Conservation (phyloP, 30 jellyfish, hydroid and myxozoan species). For the Pelagia noctiluca region DNA sequence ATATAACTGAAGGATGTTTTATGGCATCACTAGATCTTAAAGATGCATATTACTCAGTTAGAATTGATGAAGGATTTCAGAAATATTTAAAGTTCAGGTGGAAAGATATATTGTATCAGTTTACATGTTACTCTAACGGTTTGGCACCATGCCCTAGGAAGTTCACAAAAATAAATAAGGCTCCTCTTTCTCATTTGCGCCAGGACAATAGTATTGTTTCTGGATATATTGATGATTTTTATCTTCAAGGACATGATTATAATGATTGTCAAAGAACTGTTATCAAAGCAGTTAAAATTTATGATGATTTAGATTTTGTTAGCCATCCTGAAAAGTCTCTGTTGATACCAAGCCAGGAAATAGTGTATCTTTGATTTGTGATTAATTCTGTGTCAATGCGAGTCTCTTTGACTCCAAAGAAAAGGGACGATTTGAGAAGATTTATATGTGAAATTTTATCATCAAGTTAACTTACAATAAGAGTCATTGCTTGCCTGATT, state of each 20-base stretch:
- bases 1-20: no score
- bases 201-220: constrained; percentile 22
- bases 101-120: constrained; percentile 21
- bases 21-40: no score
- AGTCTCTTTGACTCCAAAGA: constrained; percentile 33
- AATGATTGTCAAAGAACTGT: constrained; percentile 24
- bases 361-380: constrained; percentile 47
- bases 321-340: constrained; percentile 50
- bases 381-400: constrained; percentile 31
- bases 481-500: constrained; percentile 45
- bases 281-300: constrained; percentile 3
- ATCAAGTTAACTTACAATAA: not conserved
- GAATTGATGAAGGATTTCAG: no score
- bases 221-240: constrained; percentile 55
- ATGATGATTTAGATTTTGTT: constrained; percentile 39
- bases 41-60: no score
- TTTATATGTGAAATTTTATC: not conserved
- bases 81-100: no score
- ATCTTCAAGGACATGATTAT: constrained; percentile 20
- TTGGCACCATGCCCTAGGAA: constrained; percentile 15
- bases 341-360: constrained; percentile 36
- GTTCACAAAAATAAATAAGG: constrained; percentile 48
- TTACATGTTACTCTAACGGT: constrained; percentile 46
- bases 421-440: not conserved
- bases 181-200: constrained; percentile 26